These are phyloP conservation scores for Caenorhabditis uteleia DNA, from an alignment of 2,888 invertebrate species.

Conservation along the genomic window DNA sequence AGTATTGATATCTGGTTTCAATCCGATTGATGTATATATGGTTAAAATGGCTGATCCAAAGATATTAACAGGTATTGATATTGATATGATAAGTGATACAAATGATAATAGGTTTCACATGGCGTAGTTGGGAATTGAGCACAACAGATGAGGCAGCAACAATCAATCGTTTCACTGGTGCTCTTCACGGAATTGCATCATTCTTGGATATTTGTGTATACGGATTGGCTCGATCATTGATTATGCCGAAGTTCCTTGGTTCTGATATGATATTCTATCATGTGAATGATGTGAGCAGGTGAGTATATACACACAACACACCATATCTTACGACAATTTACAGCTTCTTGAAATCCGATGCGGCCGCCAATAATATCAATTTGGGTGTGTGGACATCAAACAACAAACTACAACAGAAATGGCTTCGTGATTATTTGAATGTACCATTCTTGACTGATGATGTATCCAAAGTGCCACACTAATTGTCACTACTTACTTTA, in stretches of 20 bases:
- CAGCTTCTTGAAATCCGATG: constrained; percentile 21
- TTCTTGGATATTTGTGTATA: constrained; percentile 16
- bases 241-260: constrained; percentile 33
- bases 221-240: constrained; percentile 14
- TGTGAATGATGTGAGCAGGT: constrained; percentile 37
- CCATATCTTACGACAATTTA: too few species aligned
- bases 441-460: constrained; percentile 37
- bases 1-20: constrained; percentile 30
- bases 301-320: too few species aligned
- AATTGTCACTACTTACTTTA: too few species aligned
- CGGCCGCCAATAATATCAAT: constrained; percentile 30
- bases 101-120: too few species aligned
- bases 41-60: constrained; percentile 31
- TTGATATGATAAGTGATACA: too few species aligned
- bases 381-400: constrained; percentile 32
- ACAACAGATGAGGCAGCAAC: constrained; percentile 28
- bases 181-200: constrained; percentile 14
- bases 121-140: constrained; percentile 32
- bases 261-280: constrained; percentile 35
- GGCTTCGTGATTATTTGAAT: constrained; percentile 23
- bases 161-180: constrained; percentile 11
- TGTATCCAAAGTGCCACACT: constrained; percentile 14
- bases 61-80: constrained; percentile 21
- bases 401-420: constrained; percentile 16
- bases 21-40: constrained; percentile 26